Evolutionary conservation across 2,113 vertebrate genomes (phyloP), one percentile per base, ranked within the genome.

Genomic region (Amphilophus citrinellus): DNA sequence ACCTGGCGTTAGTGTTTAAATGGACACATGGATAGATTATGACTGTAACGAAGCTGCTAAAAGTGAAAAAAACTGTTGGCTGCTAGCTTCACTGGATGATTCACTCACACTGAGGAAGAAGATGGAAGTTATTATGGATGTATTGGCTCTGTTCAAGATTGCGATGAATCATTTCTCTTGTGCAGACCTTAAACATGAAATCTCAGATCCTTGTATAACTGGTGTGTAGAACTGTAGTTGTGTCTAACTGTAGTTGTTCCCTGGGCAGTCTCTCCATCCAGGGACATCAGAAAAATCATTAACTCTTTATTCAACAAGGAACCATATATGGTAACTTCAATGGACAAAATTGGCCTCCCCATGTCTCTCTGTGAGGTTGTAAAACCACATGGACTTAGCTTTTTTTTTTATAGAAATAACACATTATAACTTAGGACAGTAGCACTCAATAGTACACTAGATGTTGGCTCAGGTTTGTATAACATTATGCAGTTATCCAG

Each of bases 111-210:
- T 73, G 44, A 32, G 68, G 47, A 73, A 47, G 68, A 53, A 53
- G 68, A 73, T 56, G 27, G 47, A 56, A 73, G 30, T 73, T 73
- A 53, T 56, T 73, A 73, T 73, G 68, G 47, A 73, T 73, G 20
- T 32, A 18, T n/a, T 73, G 47, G 47, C 47, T 73, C 47, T 32
- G 30, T 53, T 73, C 47, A 32, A 50, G 27, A 47, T 32, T 35
- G 47, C 30, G 47, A 73, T 73, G 68, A 73, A 73, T 56, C 18
- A 73, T 73, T 73, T 56, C 68, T 56, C 47, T 56, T 73, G 30
- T 20, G 68, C 44, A 73, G 47, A 73, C 27, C 47, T 56, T 13
- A 56, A 73, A 15, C 27, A 73, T 73, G 44, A 27, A 56, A 53
- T 32, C 47, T 53, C 47, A n/a, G 2, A 53, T 73, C 47, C 10